Evolutionary conservation across 2,113 vertebrate genomes (phyloP).

Genomic region (Hemicordylus capensis): DNA sequence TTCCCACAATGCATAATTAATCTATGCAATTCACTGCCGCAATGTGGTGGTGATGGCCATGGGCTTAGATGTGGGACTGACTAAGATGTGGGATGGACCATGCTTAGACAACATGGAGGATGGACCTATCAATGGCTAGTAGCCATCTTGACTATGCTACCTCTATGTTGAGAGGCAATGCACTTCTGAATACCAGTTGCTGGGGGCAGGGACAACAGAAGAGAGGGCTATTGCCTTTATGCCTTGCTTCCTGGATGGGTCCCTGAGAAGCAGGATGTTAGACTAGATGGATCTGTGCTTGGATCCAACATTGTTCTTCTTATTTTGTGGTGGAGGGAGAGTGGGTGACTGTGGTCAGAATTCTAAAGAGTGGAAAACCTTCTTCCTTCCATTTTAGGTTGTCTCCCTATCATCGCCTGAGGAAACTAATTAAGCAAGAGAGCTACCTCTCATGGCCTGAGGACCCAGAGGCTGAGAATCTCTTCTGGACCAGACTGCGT

Average conservation of each 20-base stretch:
- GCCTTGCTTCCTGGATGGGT: neutral
- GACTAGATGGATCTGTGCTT: neutral
- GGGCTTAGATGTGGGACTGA: neutral
- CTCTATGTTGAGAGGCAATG: neutral
- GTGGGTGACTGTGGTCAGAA: neutral
- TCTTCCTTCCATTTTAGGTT: conserved; percentile 25
- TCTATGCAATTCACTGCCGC: neutral
- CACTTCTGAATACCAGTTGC: neutral
- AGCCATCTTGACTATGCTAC: neutral
- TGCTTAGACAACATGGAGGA: no score
- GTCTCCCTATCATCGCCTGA: conserved; percentile 52
- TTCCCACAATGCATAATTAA: neutral
- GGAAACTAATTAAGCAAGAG: conserved; percentile 54
- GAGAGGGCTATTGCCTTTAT: neutral
- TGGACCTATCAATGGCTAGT: neutral
- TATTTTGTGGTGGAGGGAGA: neutral
- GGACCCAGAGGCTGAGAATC: conserved; percentile 34
- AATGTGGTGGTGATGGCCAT: neutral
- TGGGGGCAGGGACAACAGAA: neutral
- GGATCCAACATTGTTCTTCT: neutral
- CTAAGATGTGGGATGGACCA: neutral
- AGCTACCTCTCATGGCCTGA: conserved; percentile 57
- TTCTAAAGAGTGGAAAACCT: neutral
- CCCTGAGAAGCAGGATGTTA: neutral
- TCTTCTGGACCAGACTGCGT: conserved; percentile 51